Conservation (phyloP, 2,888 invertebrate species). For the Campoplex nolae region DNA sequence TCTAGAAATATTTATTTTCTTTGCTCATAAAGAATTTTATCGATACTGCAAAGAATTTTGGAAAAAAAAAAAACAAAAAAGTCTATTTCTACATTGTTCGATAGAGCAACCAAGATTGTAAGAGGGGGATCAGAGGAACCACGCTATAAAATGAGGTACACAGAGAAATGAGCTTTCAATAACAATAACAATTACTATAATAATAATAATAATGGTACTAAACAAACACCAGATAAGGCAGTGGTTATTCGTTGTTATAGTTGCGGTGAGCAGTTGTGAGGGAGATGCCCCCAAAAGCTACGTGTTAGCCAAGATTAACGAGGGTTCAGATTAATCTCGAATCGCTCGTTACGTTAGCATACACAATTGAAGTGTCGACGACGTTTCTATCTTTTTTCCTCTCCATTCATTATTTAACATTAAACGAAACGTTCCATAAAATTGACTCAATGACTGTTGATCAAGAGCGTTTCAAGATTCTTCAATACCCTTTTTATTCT, state of each 20-base stretch:
- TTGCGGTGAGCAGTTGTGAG: constrained; percentile 85
- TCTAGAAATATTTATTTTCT: constrained; percentile 13
- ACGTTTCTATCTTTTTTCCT: neutral
- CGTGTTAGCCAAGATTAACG: constrained; percentile 84
- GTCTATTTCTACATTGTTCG: constrained; percentile 61
- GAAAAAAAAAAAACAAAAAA: constrained; percentile 7
- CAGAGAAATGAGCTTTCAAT: constrained; percentile 39
- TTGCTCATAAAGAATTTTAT: neutral
- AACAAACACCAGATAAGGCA: constrained; percentile 85
- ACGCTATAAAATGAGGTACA: constrained; percentile 44
- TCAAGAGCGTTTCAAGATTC: constrained; percentile 34
- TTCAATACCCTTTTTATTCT: constrained; percentile 76
- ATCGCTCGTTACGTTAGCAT: constrained; percentile 52
- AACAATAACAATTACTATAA: constrained; percentile 62
- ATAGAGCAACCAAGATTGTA: constrained; percentile 44
- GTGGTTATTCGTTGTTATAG: constrained; percentile 85
- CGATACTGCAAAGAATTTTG: constrained; percentile 9
- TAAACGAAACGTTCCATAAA: neutral
- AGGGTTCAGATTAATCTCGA: constrained; percentile 72
- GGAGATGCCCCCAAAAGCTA: constrained; percentile 84
- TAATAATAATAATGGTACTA: constrained; percentile 82
- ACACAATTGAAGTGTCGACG: neutral
- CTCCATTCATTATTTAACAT: neutral
- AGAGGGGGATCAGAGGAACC: constrained; percentile 44
- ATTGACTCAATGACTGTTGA: neutral